These are phyloP conservation scores for Drosophila parthenogenetica DNA, from an alignment of 2,888 invertebrate species.

Conservation along the genomic window DNA sequence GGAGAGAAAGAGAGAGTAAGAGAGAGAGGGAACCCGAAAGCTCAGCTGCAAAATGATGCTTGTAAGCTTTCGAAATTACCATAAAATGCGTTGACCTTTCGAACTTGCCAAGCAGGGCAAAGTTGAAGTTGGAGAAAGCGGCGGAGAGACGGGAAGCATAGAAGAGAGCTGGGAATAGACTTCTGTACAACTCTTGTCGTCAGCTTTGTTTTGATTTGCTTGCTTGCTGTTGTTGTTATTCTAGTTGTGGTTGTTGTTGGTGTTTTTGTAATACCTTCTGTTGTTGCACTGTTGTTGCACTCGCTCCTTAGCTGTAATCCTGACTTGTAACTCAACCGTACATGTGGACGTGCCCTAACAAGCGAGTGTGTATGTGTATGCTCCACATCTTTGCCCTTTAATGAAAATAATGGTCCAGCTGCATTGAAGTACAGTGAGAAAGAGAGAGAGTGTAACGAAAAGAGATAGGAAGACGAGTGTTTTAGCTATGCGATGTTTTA, in stretches of 20 bases:
- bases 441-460: background rate
- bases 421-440: background rate
- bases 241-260: conserved; percentile 17
- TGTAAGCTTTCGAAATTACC: conserved; percentile 67
- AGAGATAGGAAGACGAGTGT: background rate
- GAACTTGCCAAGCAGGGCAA: conserved; percentile 46
- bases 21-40: conserved; percentile 25
- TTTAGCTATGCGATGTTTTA: conserved; percentile 11
- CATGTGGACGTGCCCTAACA: conserved; percentile 1
- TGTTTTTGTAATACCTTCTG: conserved; percentile 27
- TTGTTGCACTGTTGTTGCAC: conserved; percentile 48
- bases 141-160: background rate
- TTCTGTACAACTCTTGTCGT: conserved; percentile 46
- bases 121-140: conserved; percentile 15
- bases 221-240: conserved; percentile 11
- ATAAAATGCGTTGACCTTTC: conserved; percentile 69
- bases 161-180: conserved; percentile 17
- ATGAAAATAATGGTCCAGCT: conserved; percentile 58
- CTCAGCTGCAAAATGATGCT: conserved; percentile 68
- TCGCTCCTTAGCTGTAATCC: conserved; percentile 55
- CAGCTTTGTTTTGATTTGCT: conserved; percentile 62
- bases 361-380: conserved; percentile 1
- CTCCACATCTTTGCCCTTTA: conserved; percentile 55
- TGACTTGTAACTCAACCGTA: conserved; percentile 58
- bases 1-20: background rate